A percentile compares a stretch with the other conserved stretches of the same genome.
phyloP scores from a whole-genome alignment of 2,113 vertebrate species.

The Epinephelus lanceolatus region DNA sequence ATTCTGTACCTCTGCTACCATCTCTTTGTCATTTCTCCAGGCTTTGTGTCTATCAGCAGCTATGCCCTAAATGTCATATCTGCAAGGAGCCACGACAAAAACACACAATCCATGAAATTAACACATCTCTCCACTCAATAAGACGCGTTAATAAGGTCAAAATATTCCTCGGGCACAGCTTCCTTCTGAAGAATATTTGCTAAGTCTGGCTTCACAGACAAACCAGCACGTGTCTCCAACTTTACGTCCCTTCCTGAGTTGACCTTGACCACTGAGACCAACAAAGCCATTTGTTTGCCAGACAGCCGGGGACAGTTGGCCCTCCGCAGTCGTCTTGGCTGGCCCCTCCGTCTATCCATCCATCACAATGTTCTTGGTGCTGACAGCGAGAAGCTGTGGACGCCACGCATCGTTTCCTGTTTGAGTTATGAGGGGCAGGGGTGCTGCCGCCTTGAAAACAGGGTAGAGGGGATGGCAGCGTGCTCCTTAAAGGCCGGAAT shows the following conservation, averaged over 20 bases:
- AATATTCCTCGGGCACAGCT: neutral
- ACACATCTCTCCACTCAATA: neutral
- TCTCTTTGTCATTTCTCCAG: slow-evolving; percentile 44
- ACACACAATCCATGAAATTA: neutral
- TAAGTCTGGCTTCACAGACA: neutral
- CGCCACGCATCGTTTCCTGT: slow-evolving; percentile 55
- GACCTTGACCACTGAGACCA: slow-evolving; percentile 59
- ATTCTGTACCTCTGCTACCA: neutral
- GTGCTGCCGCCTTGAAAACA: slow-evolving; percentile 32
- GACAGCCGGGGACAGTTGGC: slow-evolving; percentile 50
- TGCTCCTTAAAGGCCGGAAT: neutral
- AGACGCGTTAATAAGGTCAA: neutral
- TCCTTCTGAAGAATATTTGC: neutral
- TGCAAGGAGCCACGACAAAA: neutral
- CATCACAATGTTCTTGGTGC: slow-evolving; percentile 61
- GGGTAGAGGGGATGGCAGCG: neutral
- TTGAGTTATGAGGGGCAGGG: slow-evolving; percentile 58
- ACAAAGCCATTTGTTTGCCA: slow-evolving; percentile 54
- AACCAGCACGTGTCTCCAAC: neutral
- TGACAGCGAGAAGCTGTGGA: slow-evolving; percentile 66
- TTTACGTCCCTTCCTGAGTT: slow-evolving; percentile 10
- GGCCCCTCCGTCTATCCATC: slow-evolving; percentile 43
- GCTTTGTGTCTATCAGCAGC: slow-evolving; percentile 22
- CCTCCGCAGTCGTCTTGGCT: slow-evolving; percentile 18
- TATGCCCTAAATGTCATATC: slow-evolving; percentile 36